Percentiles rank a stretch among this genome's conserved stretches.
Evolutionary conservation across 1,140 invertebrate genomes (phyloP).

Genomic region (Brachionus sp.): DNA sequence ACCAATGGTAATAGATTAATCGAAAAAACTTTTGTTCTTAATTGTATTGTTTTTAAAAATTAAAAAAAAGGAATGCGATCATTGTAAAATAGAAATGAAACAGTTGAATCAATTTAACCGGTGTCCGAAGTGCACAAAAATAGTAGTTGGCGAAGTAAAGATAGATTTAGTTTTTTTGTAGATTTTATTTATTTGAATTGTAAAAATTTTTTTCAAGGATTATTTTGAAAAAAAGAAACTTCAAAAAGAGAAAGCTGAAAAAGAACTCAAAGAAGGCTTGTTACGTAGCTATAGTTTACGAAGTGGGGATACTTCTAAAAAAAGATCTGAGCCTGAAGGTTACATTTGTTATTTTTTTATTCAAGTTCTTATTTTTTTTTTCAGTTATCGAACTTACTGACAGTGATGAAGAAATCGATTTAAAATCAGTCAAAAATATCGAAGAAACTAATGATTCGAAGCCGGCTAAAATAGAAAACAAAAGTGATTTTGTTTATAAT

Average conservation of each 20-base stretch:
- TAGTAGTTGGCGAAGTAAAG: neutral
- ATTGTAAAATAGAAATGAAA: neutral
- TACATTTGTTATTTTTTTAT: neutral
- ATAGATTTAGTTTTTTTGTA: neutral
- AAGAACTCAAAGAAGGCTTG: neutral
- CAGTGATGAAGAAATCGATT: neutral
- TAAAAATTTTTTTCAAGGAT: neutral
- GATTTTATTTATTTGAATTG: neutral
- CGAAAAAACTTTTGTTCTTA: neutral
- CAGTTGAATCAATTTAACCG: neutral
- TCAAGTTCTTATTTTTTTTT: neutral
- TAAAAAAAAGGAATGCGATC: neutral
- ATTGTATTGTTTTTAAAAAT: neutral
- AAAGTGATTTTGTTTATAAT: neutral
- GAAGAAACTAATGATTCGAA: neutral
- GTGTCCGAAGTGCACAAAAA: neutral
- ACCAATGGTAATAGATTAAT: neutral
- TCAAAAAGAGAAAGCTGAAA: neutral
- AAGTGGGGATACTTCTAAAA: neutral
- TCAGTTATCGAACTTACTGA: constrained; percentile 3
- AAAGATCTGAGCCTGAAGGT: constrained; percentile 26
- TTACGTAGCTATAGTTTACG: neutral
- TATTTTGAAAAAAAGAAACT: constrained; percentile 16
- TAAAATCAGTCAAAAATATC: neutral
- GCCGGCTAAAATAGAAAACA: neutral